Evolutionary conservation across 1,140 invertebrate species (phyloP), one percentile per base, ranked within the genome.

Genomic region (Aplysia californica): DNA sequence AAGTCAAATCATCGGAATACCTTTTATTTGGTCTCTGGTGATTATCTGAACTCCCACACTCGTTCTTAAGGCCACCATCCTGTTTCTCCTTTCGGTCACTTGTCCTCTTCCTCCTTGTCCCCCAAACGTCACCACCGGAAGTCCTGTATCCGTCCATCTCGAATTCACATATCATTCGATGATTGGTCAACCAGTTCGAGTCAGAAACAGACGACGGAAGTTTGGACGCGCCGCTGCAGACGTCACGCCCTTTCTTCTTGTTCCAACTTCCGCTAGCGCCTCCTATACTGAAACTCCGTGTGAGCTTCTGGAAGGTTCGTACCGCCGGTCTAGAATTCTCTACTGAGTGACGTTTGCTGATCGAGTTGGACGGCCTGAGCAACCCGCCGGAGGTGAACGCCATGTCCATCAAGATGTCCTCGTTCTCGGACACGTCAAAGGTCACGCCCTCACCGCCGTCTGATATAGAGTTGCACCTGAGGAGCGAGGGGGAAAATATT

Each of bases 391-490:
- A 21, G n/a, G 20, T 33, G 21, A 67, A 70, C 0, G n/a, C 39
- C 75, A 79, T 67, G 6, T 74, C 75, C 23, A 41, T 72, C 44
- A 78, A 31, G 10, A 77, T 58, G 55, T 78, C 76, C 3, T 76
- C 23, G 15, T 39, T 77, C 50, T 81, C 80, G 0, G 76, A 50
- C 10, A 56, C 36, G 35, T 71, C 77, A 44, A 71, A 80, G 18
- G 72, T 74, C 21, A 84, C 77, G 1, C 79, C 81, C 64, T 77
- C 75, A 0, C 80, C 81, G 5, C 74, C 83, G 35, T 84, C 82
- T 3, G 82, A 82, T 58, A 84, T 82, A 4, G 82, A 83, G 56
- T 68, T 76, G 36, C 80, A 80, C n/a, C 83, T 84, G 41, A 2
- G 70, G 72, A 41, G 15, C 29, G 68, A 50, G 44, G n/a, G n/a